Percentiles rank a stretch among this genome's conserved stretches.
Evolutionary conservation across 2,113 vertebrate species (phyloP).

Genomic region (Emydura subglobosa): DNA sequence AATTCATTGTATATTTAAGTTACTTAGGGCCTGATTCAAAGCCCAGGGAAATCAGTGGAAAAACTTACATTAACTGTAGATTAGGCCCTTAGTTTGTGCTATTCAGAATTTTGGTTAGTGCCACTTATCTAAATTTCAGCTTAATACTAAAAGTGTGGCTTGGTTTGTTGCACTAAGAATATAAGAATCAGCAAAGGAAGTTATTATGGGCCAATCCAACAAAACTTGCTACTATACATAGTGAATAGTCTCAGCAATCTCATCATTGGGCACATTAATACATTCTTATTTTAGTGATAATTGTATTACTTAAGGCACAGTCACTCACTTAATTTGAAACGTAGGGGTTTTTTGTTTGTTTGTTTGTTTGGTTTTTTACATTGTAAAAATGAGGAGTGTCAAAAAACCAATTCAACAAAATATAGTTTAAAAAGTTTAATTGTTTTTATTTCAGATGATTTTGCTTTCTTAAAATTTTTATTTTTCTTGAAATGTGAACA

Average conservation of each 20-base stretch:
- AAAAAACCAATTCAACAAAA: not conserved
- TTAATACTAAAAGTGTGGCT: not conserved
- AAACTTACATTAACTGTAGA: too few relatives aligned
- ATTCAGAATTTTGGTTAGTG: not conserved
- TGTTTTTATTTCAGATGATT: not conserved
- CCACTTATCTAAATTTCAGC: not conserved
- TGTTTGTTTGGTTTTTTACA: not conserved
- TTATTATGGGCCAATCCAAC: not conserved
- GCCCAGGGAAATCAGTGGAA: too few relatives aligned
- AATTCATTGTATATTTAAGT: too few relatives aligned
- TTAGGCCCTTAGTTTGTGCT: not conserved
- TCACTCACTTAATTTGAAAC: not conserved
- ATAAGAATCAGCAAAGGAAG: not conserved
- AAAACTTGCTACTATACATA: not conserved
- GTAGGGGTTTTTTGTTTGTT: not conserved
- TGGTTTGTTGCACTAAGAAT: not conserved
- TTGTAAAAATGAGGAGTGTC: not conserved
- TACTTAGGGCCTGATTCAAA: too few relatives aligned
- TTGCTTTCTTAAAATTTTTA: not conserved
- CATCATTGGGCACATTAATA: rapidly evolving
- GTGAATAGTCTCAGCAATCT: not conserved
- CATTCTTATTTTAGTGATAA: not conserved
- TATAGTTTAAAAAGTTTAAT: not conserved
- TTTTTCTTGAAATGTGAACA: not conserved
- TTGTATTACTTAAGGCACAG: not conserved